Evolutionary conservation across 2,888 invertebrate species (phyloP), one percentile per base, ranked within the genome.

Genomic region (Acanthosoma haemorrhoidale): DNA sequence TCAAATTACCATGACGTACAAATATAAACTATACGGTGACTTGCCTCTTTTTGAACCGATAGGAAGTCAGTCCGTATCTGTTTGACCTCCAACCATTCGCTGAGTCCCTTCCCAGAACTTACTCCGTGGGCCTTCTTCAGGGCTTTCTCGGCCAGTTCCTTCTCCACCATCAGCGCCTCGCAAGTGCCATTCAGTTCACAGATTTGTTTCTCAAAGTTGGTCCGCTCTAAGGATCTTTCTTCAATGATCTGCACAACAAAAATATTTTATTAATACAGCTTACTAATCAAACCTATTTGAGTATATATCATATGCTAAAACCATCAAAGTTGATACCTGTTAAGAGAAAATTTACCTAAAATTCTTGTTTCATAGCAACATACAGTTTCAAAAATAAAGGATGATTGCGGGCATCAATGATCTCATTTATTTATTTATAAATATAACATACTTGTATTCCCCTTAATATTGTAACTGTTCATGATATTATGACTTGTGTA

Each of bases 81-180:
- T 18, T 68, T 72, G 4, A 66, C 58, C 9, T 73, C 68, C 9
- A 73, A 38, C 73, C 73, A 73, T 21, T 69, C 70, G 4, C 34
- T 29, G 9, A 71, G 36, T 3, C 72, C 66, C 15, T 72, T 64
- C 5, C 70, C 69, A 5, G 73, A 67, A 13, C 68, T 59, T 2
- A 73, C 57, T 25, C 68, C 63, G n/a, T 73, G 73, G n/a, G 67
- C 71, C 39, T 71, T 69, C 41, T 72, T 72, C 15, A 73, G 32
- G 32, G 61, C 69, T 57, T 69, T 58, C 43, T 71, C 71, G 5
- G 70, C 69, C n/a, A 70, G 43, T 39, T 70, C 70, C 15, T 68
- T 69, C 21, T 72, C 70, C 3, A 64, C 43, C 31, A 21, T 34
- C 9, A 70, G 34, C 11, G 59, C 36, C 36, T 73, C 73, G 13